Base-by-base conservation (phyloP, 2,888 invertebrate genomes). In the Gasteruption jaculator region DNA sequence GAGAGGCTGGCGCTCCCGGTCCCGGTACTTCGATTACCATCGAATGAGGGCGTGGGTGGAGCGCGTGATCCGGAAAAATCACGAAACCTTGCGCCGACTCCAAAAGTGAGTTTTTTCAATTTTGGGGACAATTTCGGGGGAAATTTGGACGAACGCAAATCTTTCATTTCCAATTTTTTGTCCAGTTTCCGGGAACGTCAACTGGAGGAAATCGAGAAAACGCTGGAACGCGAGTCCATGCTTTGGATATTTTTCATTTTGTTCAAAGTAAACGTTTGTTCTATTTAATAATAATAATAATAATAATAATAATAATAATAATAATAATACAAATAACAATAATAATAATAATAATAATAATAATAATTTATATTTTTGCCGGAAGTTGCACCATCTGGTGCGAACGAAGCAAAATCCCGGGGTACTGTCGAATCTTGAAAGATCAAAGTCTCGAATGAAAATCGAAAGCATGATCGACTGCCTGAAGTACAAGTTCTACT, bases 391-490 rank as follows among this genome's bases (percentile, higher is more conserved):
- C 49, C 61, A 66, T 47, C 47, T 66, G 25, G 27, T 60, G 38
- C 39, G 63, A 22, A 63, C 64, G 15, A 42, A 51, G 16, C 38
- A 41, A 6, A 44, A 43, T 4, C 53, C 62, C 5, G 65, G 65
- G 19, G 50, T 65, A 35, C 20, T 65, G 16, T 56, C 59, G 5
- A 48, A 46, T 31, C 53, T 58, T 29, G 63, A 65, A 20, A 45
- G 45, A 12, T 51, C 42, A 10, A 46, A 25, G n/a, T 49, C 43
- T 11, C n/a, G n/a, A n/a, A 58, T 53, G 1, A 22, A 34, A 15
- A 57, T 64, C 21, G 65, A 64, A 33, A 49, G 53, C 24, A 58
- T 63, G 60, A 45, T 63, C 15, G 53, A 45, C n/a, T 60, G 60
- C 25, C 46, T 65, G 10, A 46, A 57, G 24, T 59, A 58, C 32